Percentiles rank a stretch among this genome's conserved stretches.
Evolutionary conservation across 2,888 invertebrate genomes (phyloP).

Genomic region (Lasioglossum pauxillum): DNA sequence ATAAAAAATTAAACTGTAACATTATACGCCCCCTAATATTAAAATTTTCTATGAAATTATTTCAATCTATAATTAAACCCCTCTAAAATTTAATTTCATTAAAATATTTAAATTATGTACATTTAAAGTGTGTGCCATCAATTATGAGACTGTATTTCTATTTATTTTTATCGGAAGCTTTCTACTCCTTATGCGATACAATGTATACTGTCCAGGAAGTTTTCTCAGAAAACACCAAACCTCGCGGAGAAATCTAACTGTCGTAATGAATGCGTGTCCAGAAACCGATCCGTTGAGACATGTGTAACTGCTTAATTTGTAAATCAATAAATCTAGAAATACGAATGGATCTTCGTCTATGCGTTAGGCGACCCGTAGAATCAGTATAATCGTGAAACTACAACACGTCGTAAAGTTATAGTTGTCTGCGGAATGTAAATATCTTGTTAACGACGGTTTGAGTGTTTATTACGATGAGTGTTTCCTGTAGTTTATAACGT

Average conservation of each 20-base stretch:
- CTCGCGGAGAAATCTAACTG: background rate
- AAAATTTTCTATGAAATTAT: no score
- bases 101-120: no score
- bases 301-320: constrained; percentile 7
- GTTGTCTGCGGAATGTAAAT: background rate
- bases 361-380: background rate
- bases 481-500: background rate
- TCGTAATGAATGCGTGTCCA: background rate
- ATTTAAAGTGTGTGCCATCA: no score
- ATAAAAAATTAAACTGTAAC: no score
- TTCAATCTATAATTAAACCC: no score
- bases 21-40: no score
- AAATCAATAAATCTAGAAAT: background rate
- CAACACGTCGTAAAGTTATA: background rate
- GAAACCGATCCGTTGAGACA: background rate
- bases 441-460: background rate
- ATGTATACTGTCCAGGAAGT: background rate
- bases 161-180: background rate
- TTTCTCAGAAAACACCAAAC: background rate
- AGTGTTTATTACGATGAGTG: background rate
- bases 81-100: no score
- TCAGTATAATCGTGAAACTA: background rate
- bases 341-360: background rate
- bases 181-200: background rate
- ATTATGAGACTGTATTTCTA: background rate